Base-by-base conservation (phyloP, 2,113 vertebrate genomes). In the Rynchops niger region DNA sequence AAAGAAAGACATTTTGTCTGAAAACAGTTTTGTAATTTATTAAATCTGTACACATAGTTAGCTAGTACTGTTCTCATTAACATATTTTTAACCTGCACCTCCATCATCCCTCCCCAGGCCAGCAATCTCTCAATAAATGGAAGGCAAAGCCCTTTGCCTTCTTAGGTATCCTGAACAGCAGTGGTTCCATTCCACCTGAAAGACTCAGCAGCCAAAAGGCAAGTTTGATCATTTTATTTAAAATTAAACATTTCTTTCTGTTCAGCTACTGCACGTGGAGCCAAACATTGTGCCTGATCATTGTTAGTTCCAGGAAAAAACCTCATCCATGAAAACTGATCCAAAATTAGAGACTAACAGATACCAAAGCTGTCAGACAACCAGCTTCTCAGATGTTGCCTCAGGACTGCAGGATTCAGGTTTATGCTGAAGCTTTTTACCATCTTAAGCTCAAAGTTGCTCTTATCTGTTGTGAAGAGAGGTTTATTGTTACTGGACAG, bases 161-260 rank as follows among this genome's bases (percentile, higher is more conserved):
- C 82, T 72, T 9, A 18, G 27, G 50, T 9, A 80, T 55, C 59
- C 81, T 55, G 22, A 82, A 71, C 15, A 78, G 72, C 47, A 62
- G 30, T 21, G 29, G 42, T 73, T 50, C 80, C 50, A 16, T 1
- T 22, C 26, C 2, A 78, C 43, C 66, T 19, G 30, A 91, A 86
- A 91, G 70, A 56, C 72, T 72, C 62, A 0, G 18, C 47, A 97
- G 62, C 71, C 82, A 86, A 71, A 58, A 88, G 56, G 27, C 65
- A 91, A 87, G 70, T 85, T 94, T 52, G 40, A 94, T 95, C 87
- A 94, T 73, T 91, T 95, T 91, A 90, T 94, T 95, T 82, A 77
- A 93, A 96, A 89, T 95, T 30, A 94, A 90, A 88, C 61, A 83
- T 72, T 90, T 81, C 15, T 89, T 94, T 63, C 55, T 65, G 56